Conservation (phyloP, 2,113 vertebrate species). For the Bostrychus sinensis region DNA sequence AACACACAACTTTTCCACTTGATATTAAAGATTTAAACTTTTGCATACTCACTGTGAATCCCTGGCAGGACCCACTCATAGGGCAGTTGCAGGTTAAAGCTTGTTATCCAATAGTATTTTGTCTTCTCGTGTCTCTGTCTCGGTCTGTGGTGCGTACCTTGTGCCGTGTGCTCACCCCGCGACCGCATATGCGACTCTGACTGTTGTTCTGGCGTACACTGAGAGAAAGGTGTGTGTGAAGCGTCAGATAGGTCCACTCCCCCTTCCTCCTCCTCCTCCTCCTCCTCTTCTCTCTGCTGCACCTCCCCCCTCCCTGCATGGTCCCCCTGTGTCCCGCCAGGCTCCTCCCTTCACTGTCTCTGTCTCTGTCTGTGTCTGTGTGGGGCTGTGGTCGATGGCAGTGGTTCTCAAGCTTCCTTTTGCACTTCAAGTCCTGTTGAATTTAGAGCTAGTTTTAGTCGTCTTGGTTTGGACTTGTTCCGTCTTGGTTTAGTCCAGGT, state of each 20-base stretch:
- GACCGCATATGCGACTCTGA: conserved; percentile 30
- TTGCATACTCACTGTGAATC: conserved; percentile 72
- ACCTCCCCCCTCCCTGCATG: background rate
- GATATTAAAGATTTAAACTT: conserved; percentile 31
- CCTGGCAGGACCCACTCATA: conserved; percentile 76
- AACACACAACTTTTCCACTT: too few relatives aligned
- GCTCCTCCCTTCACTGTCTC: conserved; percentile 62
- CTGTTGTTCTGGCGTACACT: conserved; percentile 37
- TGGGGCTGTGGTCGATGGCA: background rate
- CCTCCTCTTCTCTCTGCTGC: conserved; percentile 44
- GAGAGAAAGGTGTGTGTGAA: conserved; percentile 62
- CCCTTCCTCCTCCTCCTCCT: conserved; percentile 56
- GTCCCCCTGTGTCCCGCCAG: conserved; percentile 16
- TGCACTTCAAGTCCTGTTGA: too few relatives aligned
- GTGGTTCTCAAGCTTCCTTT: too few relatives aligned
- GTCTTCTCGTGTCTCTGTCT: conserved; percentile 30
- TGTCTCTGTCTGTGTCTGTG: conserved; percentile 17
- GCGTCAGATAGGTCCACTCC: conserved; percentile 47
- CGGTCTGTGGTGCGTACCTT: conserved; percentile 32
- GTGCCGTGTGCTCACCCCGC: conserved; percentile 32
- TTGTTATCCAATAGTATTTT: conserved; percentile 51
- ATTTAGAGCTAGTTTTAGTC: too few relatives aligned
- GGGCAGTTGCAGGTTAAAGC: conserved; percentile 50
- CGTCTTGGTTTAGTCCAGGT: background rate
- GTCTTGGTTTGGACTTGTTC: too few relatives aligned